Evolutionary conservation across 2,888 invertebrate genomes (phyloP).

Genomic region (Epinotia brunnichana): DNA sequence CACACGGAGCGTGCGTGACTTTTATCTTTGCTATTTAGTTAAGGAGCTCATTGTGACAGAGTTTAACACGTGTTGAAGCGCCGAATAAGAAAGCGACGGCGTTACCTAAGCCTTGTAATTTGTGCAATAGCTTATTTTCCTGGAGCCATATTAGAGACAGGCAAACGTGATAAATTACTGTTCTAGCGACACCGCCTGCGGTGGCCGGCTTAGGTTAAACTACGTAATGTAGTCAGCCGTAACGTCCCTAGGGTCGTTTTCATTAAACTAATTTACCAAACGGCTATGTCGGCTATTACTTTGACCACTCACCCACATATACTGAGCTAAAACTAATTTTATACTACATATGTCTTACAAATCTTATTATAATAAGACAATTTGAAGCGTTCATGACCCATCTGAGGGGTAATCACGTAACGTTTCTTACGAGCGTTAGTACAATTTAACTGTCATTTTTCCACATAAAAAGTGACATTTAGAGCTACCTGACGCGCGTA

Average conservation of each 20-base stretch:
- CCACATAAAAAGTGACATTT: too few species aligned
- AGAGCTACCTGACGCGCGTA: too few species aligned
- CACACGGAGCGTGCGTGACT: too few species aligned
- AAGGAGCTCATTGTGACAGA: too few species aligned
- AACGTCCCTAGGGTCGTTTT: conserved; percentile 8
- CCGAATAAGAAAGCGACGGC: background rate
- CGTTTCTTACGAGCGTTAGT: too few species aligned
- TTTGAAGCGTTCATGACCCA: too few species aligned
- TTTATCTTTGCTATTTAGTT: too few species aligned
- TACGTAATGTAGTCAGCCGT: background rate
- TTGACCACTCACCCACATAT: background rate
- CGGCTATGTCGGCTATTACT: background rate
- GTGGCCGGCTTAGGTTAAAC: background rate
- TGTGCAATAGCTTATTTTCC: background rate
- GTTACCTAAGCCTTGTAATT: background rate
- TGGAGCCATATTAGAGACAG: background rate
- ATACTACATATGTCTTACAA: too few species aligned
- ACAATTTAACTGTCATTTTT: too few species aligned
- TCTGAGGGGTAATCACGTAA: too few species aligned
- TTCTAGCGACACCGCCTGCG: background rate
- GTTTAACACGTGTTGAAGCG: too few species aligned
- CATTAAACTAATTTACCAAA: conserved; percentile 16
- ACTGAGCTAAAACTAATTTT: background rate
- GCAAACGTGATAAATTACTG: background rate
- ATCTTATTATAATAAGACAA: too few species aligned